Base-by-base conservation (phyloP, 2,797 vertebrate species). In the Oryzias sinensis region DNA sequence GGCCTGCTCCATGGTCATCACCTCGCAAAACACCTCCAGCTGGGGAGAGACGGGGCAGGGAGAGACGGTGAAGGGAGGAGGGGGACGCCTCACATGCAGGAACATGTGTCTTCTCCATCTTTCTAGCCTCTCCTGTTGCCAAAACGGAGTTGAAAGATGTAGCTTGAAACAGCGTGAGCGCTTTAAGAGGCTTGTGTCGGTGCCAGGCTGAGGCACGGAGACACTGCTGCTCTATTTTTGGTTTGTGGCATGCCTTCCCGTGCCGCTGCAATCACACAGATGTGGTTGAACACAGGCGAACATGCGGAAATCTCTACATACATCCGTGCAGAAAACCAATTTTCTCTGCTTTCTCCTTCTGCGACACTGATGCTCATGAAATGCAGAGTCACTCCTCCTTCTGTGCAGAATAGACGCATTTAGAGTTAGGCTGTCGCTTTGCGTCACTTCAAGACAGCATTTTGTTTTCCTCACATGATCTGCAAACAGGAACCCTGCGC, bases 1-100 rank as follows among this genome's bases (percentile, higher is more conserved):
- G 16, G 94, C 94, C 73, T 98, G 96, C 71, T 99, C 94, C 95
- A 98, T 93, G 53, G 97, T 99, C 88, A 98, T 95, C 81, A 99
- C 95, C 73, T 99, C 97, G 70, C 97, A 98, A 62, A 97, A 97
- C 55, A 93, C 91, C 84, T 96, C 94, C 56, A 97, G 83, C 82
- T 97, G 66, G 46, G 5, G 18, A 13, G 6, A 46, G 2, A 64
- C 13, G 68, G 6, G 47, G 16, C 43, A 17, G 1, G 47, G 11
- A n/a, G 13, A 46, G 5, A 49, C 59, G 17, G 17, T 5, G 11
- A 14, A n/a, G 6, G 29, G 14, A 9, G 14, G 42, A 45, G 33
- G 5, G 29, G 37, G 17, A 6, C 25, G 33, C 9, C 33, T 37
- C 9, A 37, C 33, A 37, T 37, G 11, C 43, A 8, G 43, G 18